These are phyloP conservation scores for Eupithecia insigniata DNA, from an alignment of 2,888 invertebrate genomes.

Conservation along the genomic window DNA sequence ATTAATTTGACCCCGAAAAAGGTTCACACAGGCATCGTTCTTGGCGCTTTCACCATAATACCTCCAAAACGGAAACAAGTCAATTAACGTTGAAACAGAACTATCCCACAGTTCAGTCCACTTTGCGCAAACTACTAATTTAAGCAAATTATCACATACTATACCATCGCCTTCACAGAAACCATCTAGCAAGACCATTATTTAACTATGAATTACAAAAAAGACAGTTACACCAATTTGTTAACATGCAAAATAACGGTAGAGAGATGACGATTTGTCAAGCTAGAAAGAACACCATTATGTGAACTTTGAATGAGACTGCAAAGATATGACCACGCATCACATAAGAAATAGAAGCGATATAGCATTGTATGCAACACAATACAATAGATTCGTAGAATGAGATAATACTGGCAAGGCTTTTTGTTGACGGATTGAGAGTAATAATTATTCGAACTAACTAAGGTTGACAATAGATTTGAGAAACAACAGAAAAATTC, in stretches of 20 bases:
- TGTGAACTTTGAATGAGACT: slow-evolving; percentile 55
- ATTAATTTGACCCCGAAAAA: background rate
- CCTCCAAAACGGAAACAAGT: slow-evolving; percentile 20
- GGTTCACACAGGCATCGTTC: background rate
- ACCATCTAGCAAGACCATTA: slow-evolving; percentile 30
- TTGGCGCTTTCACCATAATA: slow-evolving; percentile 7
- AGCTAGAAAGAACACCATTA: slow-evolving; percentile 59
- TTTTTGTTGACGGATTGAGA: background rate
- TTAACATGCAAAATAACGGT: slow-evolving; percentile 56
- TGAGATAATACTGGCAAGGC: slow-evolving; percentile 1
- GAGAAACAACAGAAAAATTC: slow-evolving; percentile 14
- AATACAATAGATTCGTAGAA: slow-evolving; percentile 19
- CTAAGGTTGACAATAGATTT: background rate
- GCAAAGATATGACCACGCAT: slow-evolving; percentile 25
- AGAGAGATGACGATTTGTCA: slow-evolving; percentile 56
- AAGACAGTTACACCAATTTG: slow-evolving; percentile 55
- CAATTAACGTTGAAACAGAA: slow-evolving; percentile 24
- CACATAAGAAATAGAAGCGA: slow-evolving; percentile 26
- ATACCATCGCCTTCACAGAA: slow-evolving; percentile 34
- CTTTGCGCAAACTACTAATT: slow-evolving; percentile 31
- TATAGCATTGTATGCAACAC: slow-evolving; percentile 29
- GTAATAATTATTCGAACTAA: background rate
- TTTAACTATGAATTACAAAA: slow-evolving; percentile 33
- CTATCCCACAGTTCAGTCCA: slow-evolving; percentile 26
- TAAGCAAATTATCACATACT: slow-evolving; percentile 34